A percentile compares a stretch with the other conserved stretches of the same genome.
Conservation (phyloP, 2,797 vertebrate genomes). For the Crypturellus tataupa region DNA sequence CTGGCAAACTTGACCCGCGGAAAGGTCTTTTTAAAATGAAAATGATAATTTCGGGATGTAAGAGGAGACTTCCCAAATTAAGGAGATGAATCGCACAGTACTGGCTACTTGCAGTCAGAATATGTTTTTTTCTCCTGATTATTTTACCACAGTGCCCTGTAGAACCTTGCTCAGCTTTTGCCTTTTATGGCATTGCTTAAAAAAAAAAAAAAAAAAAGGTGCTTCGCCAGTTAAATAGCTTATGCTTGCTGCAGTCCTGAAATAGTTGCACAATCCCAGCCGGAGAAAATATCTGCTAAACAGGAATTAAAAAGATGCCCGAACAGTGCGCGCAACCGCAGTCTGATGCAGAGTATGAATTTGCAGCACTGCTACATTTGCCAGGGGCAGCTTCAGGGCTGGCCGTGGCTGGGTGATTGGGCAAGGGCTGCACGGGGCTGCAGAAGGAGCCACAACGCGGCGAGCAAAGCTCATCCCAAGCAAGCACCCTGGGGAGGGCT, state of each 20-base stretch:
- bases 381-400: not conserved
- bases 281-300: not conserved
- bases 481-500: rapidly evolving
- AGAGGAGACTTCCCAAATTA: not conserved
- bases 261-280: not conserved
- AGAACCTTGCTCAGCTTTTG: not conserved
- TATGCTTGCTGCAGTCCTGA: not conserved
- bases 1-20: slow-evolving; percentile 58
- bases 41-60: slow-evolving; percentile 17
- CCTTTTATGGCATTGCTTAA: not conserved
- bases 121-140: not conserved
- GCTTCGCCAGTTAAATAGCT: not conserved
- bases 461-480: not conserved
- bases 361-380: rapidly evolving
- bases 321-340: rapidly evolving
- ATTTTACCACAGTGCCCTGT: not conserved
- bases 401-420: rapidly evolving
- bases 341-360: not conserved
- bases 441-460: not conserved
- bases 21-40: slow-evolving; percentile 8
- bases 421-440: not conserved
- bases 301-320: not conserved
- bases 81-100: not conserved
- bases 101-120: not conserved
- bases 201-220: not conserved